These are phyloP conservation scores for Ormyrus thymus DNA, from an alignment of 2,888 invertebrate species.

Conservation along the genomic window DNA sequence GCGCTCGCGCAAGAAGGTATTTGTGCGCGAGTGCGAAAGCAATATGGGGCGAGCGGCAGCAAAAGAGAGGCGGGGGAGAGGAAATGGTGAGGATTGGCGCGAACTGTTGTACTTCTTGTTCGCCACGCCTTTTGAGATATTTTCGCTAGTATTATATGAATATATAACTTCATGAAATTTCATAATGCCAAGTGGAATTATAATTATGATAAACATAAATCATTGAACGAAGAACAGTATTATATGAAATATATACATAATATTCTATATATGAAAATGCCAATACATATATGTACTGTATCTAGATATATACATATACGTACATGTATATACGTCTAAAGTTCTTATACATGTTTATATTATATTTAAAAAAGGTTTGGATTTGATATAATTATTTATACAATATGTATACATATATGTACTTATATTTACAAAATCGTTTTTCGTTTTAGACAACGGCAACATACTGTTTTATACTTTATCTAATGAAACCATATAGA, in stretches of 20 bases:
- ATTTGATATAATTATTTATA: constrained; percentile 50
- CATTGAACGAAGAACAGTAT: constrained; percentile 41
- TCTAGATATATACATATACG: constrained; percentile 52
- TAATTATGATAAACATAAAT: constrained; percentile 26
- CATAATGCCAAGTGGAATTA: constrained; percentile 67
- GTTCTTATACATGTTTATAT: constrained; percentile 43
- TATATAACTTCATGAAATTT: constrained; percentile 74
- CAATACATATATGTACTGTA: constrained; percentile 56
- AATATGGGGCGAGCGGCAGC: constrained; percentile 1
- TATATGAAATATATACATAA: constrained; percentile 46
- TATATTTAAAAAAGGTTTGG: constrained; percentile 37
- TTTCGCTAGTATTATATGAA: constrained; percentile 60
- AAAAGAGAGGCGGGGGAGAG: constrained; percentile 8
- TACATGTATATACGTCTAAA: constrained; percentile 37
- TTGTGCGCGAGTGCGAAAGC: constrained; percentile 19
- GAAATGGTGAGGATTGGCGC: constrained; percentile 43
- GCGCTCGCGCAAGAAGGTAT: constrained; percentile 1
- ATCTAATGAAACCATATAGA: constrained; percentile 68
- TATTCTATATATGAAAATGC: constrained; percentile 61
- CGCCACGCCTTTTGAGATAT: constrained; percentile 67
- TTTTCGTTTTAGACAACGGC: constrained; percentile 65
- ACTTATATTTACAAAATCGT: constrained; percentile 60
- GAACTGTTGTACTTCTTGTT: constrained; percentile 59
- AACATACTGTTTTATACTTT: constrained; percentile 69
- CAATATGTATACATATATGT: constrained; percentile 56